phyloP scores from a whole-genome alignment of 2,113 vertebrate species.

The Jacana jacana region DNA sequence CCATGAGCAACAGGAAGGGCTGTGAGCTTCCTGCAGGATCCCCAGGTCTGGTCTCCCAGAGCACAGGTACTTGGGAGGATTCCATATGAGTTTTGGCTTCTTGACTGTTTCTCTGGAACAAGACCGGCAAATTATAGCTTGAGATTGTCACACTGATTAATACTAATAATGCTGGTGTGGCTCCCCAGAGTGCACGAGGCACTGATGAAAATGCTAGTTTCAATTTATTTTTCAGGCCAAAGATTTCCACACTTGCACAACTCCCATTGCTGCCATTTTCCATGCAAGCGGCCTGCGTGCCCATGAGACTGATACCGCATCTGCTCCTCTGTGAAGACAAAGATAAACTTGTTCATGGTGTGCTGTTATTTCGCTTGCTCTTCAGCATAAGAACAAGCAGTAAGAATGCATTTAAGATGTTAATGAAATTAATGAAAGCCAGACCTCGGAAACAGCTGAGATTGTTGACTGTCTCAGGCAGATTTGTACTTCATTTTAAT shows the following conservation, averaged over 20 bases:
- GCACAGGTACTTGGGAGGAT: not conserved
- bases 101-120: not conserved
- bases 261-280: not conserved
- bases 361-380: conserved; percentile 24
- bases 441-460: conserved; percentile 53
- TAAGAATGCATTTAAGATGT: conserved; percentile 65
- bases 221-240: not conserved
- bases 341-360: conserved; percentile 38
- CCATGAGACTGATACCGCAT: conserved; percentile 15
- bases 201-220: not conserved
- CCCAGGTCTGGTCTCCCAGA: not conserved
- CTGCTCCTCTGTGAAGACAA: conserved; percentile 28
- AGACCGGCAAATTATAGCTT: not conserved
- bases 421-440: conserved; percentile 70
- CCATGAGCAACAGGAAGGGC: not conserved
- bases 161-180: not conserved
- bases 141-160: not conserved
- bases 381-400: conserved; percentile 62
- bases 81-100: not conserved
- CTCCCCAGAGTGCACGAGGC: not conserved
- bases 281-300: not conserved
- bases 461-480: conserved; percentile 66
- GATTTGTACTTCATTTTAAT: conserved; percentile 66
- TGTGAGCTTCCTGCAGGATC: not conserved
- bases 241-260: conserved; percentile 6